Base-by-base conservation (phyloP, 1,140 invertebrate species). In the Euwallacea fornicatus region DNA sequence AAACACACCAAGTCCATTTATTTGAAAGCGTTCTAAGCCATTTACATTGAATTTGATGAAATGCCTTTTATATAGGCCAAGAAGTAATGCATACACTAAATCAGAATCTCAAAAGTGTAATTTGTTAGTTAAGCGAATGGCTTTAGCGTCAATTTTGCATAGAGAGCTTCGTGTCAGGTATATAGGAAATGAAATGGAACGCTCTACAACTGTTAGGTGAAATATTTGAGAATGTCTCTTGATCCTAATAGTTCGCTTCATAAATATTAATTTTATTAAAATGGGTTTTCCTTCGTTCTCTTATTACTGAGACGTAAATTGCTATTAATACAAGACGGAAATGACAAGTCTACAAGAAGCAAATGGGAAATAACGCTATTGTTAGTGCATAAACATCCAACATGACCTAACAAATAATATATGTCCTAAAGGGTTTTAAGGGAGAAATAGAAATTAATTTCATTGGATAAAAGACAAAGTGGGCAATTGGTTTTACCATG, bases 201-300 rank as follows among this genome's bases (percentile, higher is more conserved):
- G 50, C 59, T 63, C 67, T 44, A 56, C 67, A 53, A 63, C 47
- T 62, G 59, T 61, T 15, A 66, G 66, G 63, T 59, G 62, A 71
- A 71, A 71, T 66, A 71, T 60, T 71, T 71, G 70, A 62, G 42
- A 70, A 66, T 59, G 63, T 55, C 61, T 71, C 59, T 71, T 64
- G 42, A 66, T 47, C 66, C 70, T 71, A 66, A 59, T 71, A 66
- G 70, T 71, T 62, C 50, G 15, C 55, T 55, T 71, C 56, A 66
- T 71, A 66, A 59, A 71, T 71, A 71, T 71, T 71, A 33, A 60
- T 71, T 70, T 70, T 70, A 71, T 71, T 71, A 66, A 62, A 71
- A 61, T 54, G 46, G 47, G 16, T 41, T 71, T 62, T 46, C 44
- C 42, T 63, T 10, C 8, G 21, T 41, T 58, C 46, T 65, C 50